Evolutionary conservation across 1,140 invertebrate species (phyloP).

Genomic region (Leptopilina boulardi): DNA sequence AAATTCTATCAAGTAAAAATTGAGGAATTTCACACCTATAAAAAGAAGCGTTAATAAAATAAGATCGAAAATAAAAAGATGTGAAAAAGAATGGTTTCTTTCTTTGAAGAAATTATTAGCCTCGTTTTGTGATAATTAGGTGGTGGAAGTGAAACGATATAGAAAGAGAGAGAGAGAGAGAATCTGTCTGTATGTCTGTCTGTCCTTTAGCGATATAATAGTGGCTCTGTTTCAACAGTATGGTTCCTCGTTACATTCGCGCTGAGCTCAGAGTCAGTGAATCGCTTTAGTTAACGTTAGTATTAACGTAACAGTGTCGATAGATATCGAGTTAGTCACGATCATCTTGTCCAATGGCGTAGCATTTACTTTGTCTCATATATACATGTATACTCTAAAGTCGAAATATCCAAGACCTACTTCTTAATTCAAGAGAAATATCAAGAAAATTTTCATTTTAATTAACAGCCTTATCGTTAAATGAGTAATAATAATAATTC

Average conservation of each 20-base stretch:
- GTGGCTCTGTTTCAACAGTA: slow-evolving; percentile 62
- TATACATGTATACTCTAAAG: too few species aligned
- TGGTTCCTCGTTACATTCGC: slow-evolving; percentile 64
- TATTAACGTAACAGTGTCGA: slow-evolving; percentile 62
- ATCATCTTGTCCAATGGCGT: slow-evolving; percentile 45
- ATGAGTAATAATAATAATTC: too few species aligned
- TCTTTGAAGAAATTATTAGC: slow-evolving; percentile 44
- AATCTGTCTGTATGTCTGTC: slow-evolving; percentile 40
- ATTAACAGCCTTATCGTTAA: too few species aligned
- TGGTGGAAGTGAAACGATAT: slow-evolving; percentile 54
- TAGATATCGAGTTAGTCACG: slow-evolving; percentile 61
- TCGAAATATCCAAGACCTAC: background rate
- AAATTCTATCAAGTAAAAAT: background rate
- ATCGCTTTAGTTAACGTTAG: slow-evolving; percentile 63
- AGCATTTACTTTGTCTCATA: background rate
- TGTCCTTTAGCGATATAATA: slow-evolving; percentile 59
- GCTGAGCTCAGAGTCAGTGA: slow-evolving; percentile 56
- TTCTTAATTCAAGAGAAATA: too few species aligned
- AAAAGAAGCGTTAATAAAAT: slow-evolving; percentile 1
- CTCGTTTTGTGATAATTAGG: slow-evolving; percentile 51
- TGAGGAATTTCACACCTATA: slow-evolving; percentile 7
- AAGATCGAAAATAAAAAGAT: background rate
- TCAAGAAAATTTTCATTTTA: too few species aligned
- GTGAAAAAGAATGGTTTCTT: slow-evolving; percentile 36
- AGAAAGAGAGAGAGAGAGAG: slow-evolving; percentile 32